phyloP scores from a whole-genome alignment of 2,888 invertebrate genomes.

The Andrena dorsata region DNA sequence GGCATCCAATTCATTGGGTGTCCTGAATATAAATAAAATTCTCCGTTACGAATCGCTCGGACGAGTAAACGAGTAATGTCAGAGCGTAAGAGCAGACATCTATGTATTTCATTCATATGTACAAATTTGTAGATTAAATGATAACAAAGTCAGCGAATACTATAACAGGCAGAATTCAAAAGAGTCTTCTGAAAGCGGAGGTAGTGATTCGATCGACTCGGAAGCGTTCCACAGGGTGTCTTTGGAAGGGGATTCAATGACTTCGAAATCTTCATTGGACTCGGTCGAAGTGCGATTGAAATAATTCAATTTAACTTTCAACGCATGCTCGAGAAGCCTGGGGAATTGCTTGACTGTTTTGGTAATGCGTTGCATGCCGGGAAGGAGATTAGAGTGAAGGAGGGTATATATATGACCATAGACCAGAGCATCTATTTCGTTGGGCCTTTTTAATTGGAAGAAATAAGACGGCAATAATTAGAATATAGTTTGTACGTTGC shows the following conservation, averaged over 20 bases:
- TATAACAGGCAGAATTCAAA: constrained; percentile 47
- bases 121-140: constrained; percentile 14
- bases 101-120: constrained; percentile 29
- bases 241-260: constrained; percentile 67
- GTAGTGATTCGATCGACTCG: constrained; percentile 68
- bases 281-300: constrained; percentile 56
- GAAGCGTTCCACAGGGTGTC: constrained; percentile 73
- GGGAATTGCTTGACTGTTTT: constrained; percentile 85
- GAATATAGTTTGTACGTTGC: neutral
- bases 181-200: constrained; percentile 69
- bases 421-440: constrained; percentile 92
- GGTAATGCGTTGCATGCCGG: constrained; percentile 78
- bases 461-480: constrained; percentile 1
- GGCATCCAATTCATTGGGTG: constrained; percentile 98
- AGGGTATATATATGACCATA: constrained; percentile 88
- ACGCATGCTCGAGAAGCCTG: constrained; percentile 82
- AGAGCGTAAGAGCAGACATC: neutral
- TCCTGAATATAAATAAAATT: constrained; percentile 81
- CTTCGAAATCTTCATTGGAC: constrained; percentile 69
- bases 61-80: neutral
- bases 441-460: constrained; percentile 87
- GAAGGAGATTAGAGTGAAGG: constrained; percentile 83
- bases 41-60: constrained; percentile 8
- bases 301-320: constrained; percentile 69
- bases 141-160: constrained; percentile 11